phyloP scores from a whole-genome alignment of 2,888 invertebrate genomes.

The Acrobasis repandana region DNA sequence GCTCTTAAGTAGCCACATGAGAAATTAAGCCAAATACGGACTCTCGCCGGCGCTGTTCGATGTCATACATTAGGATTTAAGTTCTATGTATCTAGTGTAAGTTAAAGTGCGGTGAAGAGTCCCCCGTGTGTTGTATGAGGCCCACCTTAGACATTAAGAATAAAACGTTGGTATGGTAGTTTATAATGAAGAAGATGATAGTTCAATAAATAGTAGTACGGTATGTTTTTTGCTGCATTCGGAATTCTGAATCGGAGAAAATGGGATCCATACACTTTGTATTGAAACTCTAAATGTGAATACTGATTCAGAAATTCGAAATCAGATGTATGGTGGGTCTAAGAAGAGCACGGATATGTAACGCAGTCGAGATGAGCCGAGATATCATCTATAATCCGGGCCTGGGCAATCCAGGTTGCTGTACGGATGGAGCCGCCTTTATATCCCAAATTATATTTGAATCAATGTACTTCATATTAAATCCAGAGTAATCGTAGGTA shows the following conservation, averaged over 20 bases:
- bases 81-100: background rate
- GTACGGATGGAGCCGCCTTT: conserved; percentile 19
- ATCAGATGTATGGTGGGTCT: too few species aligned
- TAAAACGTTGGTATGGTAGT: too few species aligned
- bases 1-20: background rate
- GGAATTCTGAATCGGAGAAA: too few species aligned
- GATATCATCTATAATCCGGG: conserved; percentile 8
- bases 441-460: conserved; percentile 16
- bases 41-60: background rate
- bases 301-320: too few species aligned
- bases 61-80: background rate
- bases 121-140: background rate
- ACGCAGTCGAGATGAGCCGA: conserved; percentile 10
- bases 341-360: background rate
- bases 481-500: conserved; percentile 16
- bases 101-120: background rate
- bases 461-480: conserved; percentile 18
- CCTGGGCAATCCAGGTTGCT: conserved; percentile 16
- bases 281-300: too few species aligned
- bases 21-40: conserved; percentile 3
- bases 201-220: too few species aligned
- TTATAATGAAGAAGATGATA: too few species aligned
- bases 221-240: too few species aligned
- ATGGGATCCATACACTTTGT: too few species aligned
- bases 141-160: too few species aligned